Percentiles rank a stretch among this genome's conserved stretches.
phyloP scores from a whole-genome alignment of 2,113 vertebrate species.

The Chamaetylas fuelleborni region DNA sequence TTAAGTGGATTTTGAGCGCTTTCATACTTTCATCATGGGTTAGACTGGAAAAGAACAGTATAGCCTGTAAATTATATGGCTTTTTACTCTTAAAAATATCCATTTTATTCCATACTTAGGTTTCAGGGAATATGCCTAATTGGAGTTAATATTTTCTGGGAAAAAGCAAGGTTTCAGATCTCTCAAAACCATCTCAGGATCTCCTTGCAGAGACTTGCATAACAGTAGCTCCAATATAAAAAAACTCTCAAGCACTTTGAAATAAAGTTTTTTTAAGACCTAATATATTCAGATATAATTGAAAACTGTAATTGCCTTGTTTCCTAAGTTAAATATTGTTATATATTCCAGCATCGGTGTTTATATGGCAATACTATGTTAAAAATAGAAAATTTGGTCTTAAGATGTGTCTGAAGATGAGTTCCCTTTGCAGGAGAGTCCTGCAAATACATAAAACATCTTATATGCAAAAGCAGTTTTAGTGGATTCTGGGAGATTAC shows the following conservation, averaged over 20 bases:
- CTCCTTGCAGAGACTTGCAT: background rate
- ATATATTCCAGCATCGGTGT: background rate
- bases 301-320: background rate
- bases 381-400: background rate
- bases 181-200: background rate
- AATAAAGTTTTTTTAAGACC: background rate
- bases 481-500: background rate
- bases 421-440: background rate
- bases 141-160: background rate
- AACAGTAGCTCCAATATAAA: background rate
- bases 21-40: background rate
- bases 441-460: background rate
- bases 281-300: background rate
- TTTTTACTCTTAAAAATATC: background rate
- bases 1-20: background rate
- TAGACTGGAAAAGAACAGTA: background rate
- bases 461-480: background rate
- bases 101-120: background rate
- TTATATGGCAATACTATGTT: background rate
- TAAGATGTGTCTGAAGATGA: background rate
- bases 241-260: background rate
- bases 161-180: background rate
- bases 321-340: background rate
- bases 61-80: background rate
- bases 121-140: background rate